Conservation (phyloP, 92 coral and sea anemone species). For the Phenganax subtilis region DNA sequence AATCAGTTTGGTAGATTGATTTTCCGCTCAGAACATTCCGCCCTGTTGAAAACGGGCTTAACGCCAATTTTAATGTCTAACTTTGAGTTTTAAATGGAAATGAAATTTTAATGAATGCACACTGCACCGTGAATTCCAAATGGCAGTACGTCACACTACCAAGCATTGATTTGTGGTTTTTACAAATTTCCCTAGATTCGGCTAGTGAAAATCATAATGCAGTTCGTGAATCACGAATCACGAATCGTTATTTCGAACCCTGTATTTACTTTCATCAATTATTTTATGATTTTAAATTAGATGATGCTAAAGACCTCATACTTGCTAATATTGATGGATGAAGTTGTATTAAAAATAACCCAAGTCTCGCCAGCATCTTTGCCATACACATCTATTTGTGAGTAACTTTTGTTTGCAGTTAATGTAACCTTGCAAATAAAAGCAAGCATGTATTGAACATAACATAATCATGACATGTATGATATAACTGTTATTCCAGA, state of each 20-base stretch:
- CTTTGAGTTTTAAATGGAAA: too few species aligned
- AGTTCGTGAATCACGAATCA: too few species aligned
- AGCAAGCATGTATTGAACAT: background rate
- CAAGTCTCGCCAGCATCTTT: slow-evolving; percentile 23
- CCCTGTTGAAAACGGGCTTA: too few species aligned
- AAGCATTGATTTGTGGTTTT: background rate
- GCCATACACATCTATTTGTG: slow-evolving; percentile 9
- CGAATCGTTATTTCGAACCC: too few species aligned
- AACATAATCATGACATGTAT: background rate
- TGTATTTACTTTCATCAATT: background rate
- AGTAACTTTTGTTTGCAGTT: background rate
- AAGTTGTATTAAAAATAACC: slow-evolving; percentile 25
- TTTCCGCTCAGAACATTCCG: too few species aligned
- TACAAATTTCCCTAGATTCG: too few species aligned
- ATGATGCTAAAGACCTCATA: background rate
- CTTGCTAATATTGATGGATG: slow-evolving; percentile 33
- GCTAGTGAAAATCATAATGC: too few species aligned
- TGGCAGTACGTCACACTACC: too few species aligned
- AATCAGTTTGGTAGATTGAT: too few species aligned
- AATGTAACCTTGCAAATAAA: background rate
- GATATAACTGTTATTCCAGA: background rate
- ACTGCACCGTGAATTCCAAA: too few species aligned
- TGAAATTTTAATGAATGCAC: too few species aligned
- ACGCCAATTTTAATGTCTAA: too few species aligned
- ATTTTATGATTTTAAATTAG: background rate